Evolutionary conservation across 1,140 invertebrate species (phyloP), one percentile per base, ranked within the genome.

Genomic region (Pachypsylla venusta): DNA sequence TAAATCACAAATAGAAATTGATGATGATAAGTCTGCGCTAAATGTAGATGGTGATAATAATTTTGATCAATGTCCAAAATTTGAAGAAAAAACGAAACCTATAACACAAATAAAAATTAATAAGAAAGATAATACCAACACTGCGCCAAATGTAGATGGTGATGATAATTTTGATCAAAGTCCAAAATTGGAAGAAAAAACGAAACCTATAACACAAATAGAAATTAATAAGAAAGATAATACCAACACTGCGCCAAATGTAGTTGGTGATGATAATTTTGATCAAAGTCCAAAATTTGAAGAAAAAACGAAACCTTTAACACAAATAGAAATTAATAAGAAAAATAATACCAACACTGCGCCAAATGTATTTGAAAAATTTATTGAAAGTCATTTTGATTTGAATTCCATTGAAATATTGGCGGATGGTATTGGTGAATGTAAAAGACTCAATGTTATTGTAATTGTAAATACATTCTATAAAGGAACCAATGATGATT

Each of bases 311-410:
- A 35, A 35, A 10, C 30, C 7, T 35, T n/a, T 10, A 35, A 35
- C 30, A 35, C 7, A 35, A 35, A n/a, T 10, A n/a, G 30, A 35
- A 35, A 10, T n/a, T 10, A 35, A 35, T n/a, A 10, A 35, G 7
- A 7, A 35, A 35, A 35, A n/a, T n/a, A 7, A n/a, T 35, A 7
- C n/a, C 30, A 35, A 35, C 7, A 35, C 30, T 35, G 22, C 7
- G 22, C 42, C 42, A 4, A 48, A 48, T 48, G 42, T 48, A 22
- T 48, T 48, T 48, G 42, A n/a, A 48, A 22, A 48, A 22, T 48
- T 48, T 22, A 5, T 48, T 5, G 42, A 22, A 4, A 5, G 3
- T 22, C 5, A 5, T 4, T 19, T 48, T 7, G 42, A 48, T 19
- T 48, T 48, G n/a, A 22, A 48, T 4, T 48, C 42, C 3, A n/a